Evolutionary conservation across 2,888 invertebrate species (phyloP).

Genomic region (Nemoura dubitans): DNA sequence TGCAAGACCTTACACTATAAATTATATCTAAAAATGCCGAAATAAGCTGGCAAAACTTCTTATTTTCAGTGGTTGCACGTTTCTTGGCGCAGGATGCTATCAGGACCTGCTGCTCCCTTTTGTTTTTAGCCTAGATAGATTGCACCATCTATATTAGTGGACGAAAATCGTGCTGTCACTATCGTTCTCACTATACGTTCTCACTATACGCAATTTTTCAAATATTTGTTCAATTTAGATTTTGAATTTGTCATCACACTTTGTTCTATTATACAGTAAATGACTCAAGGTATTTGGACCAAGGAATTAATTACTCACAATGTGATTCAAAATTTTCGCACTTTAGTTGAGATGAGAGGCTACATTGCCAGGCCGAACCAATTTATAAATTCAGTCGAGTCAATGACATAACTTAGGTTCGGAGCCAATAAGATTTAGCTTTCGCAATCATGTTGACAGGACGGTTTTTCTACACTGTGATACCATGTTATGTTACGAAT

Average conservation of each 20-base stretch:
- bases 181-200: too few relatives aligned
- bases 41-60: neutral
- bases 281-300: neutral
- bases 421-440: neutral
- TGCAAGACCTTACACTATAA: neutral
- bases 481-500: neutral
- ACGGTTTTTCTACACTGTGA: neutral
- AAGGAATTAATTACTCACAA: neutral
- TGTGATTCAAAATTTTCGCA: neutral
- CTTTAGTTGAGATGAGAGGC: neutral
- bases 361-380: neutral
- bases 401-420: neutral
- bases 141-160: neutral
- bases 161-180: too few relatives aligned
- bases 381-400: neutral
- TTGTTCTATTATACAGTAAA: neutral
- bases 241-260: neutral
- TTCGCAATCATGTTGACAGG: neutral
- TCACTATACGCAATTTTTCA: too few relatives aligned
- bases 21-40: neutral
- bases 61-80: neutral
- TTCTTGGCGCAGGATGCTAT: conserved; percentile 9
- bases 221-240: too few relatives aligned
- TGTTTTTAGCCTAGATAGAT: neutral
- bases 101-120: neutral